Percentiles rank a stretch among this genome's conserved stretches.
phyloP scores from a whole-genome alignment of 1,140 invertebrate species.

The Drosophila prosaltans region DNA sequence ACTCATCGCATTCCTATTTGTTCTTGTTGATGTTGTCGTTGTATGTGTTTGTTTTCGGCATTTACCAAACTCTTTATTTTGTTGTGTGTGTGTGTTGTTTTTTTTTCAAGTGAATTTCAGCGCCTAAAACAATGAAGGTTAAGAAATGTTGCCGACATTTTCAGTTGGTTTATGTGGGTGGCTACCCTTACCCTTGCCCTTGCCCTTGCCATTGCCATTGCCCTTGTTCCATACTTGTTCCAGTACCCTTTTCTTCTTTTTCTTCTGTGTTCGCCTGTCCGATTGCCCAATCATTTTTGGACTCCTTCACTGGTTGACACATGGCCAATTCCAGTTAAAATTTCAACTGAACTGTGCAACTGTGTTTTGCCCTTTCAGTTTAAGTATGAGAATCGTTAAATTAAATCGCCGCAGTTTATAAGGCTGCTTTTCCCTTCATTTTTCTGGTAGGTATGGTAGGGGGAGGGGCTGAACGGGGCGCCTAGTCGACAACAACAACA shows the following conservation, averaged over 20 bases:
- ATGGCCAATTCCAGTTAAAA: constrained; percentile 64
- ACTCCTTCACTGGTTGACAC: constrained; percentile 35
- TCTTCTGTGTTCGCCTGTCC: constrained; percentile 11
- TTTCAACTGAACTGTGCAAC: constrained; percentile 36
- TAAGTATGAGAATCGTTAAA: constrained; percentile 75
- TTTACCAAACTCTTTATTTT: constrained; percentile 5
- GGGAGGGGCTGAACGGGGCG: constrained; percentile 40
- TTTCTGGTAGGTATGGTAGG: not conserved
- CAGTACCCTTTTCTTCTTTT: not conserved
- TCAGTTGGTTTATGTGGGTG: constrained; percentile 74
- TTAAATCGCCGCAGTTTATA: constrained; percentile 80
- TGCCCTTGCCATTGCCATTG: not conserved
- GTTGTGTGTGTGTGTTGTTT: constrained; percentile 28
- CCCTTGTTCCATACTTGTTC: not conserved
- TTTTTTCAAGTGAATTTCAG: constrained; percentile 79
- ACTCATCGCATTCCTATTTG: constrained; percentile 10
- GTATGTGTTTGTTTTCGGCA: constrained; percentile 2
- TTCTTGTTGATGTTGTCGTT: not conserved
- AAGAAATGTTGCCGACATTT: constrained; percentile 41
- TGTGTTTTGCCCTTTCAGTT: constrained; percentile 30
- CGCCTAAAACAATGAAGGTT: constrained; percentile 66
- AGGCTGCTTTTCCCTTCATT: constrained; percentile 71
- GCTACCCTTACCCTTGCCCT: constrained; percentile 41
- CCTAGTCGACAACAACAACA: constrained; percentile 43
- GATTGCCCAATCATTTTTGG: constrained; percentile 3